A percentile compares a stretch with the other conserved stretches of the same genome.
These are phyloP conservation scores for Merops nubicus DNA, from an alignment of 2,113 vertebrate species.

Conservation along the genomic window DNA sequence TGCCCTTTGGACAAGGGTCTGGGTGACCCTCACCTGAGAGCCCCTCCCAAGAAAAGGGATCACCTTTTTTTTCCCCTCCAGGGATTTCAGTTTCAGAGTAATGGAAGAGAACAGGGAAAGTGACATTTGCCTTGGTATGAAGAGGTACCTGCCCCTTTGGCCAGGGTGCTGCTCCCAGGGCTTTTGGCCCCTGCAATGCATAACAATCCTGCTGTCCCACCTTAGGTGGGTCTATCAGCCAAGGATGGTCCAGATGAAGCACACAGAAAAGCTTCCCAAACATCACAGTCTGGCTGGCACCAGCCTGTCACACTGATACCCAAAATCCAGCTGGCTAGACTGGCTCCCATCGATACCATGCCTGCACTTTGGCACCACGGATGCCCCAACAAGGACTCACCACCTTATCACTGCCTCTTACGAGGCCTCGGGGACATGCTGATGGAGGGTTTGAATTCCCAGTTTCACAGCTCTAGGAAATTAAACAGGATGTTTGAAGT, in stretches of 20 bases:
- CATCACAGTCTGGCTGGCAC: not conserved
- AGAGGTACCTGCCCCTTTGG: not conserved
- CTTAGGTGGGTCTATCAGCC: rapidly evolving
- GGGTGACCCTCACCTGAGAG: not conserved
- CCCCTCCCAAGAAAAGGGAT: rapidly evolving
- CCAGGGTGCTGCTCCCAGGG: not conserved
- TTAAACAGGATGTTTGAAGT: not conserved
- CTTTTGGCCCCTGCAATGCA: no score
- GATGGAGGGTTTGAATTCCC: not conserved
- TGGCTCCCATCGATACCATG: no score
- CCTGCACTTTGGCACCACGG: not conserved
- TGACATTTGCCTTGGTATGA: not conserved
- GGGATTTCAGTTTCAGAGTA: not conserved
- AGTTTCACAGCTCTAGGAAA: not conserved
- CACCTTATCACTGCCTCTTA: not conserved
- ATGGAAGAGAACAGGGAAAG: not conserved
- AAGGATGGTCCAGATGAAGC: not conserved
- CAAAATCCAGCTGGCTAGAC: not conserved
- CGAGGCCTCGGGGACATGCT: not conserved
- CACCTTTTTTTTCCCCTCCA: not conserved
- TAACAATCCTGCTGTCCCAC: not conserved
- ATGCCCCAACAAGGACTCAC: not conserved
- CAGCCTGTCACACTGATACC: not conserved
- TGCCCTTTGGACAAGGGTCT: not conserved
- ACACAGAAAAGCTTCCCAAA: not conserved